phyloP scores from a whole-genome alignment of 2,797 vertebrate species.

The Prunella strophiata region DNA sequence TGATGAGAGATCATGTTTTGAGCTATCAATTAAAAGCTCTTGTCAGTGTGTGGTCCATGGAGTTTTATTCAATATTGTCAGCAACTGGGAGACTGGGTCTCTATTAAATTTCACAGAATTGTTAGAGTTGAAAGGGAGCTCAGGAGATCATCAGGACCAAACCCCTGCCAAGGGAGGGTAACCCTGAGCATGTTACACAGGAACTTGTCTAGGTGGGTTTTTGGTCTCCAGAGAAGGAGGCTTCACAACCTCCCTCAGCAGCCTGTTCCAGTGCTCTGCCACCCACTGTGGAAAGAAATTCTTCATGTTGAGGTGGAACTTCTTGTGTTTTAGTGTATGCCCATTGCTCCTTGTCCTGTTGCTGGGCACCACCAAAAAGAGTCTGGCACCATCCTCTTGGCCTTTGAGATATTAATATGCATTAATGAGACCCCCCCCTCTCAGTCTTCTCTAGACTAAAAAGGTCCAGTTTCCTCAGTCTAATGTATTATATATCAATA shows the following conservation, averaged over 20 bases:
- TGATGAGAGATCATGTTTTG: neutral
- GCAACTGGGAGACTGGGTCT: neutral
- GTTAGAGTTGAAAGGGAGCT: neutral
- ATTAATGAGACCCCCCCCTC: rapidly evolving
- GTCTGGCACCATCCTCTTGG: neutral
- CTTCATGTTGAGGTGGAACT: neutral
- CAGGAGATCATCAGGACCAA: neutral
- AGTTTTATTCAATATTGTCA: neutral
- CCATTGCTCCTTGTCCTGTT: neutral
- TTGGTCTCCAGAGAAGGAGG: neutral
- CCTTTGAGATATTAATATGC: neutral
- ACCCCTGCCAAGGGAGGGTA: neutral
- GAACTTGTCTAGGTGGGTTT: neutral
- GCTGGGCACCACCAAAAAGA: neutral
- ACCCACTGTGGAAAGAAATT: neutral
- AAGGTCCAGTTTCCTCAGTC: neutral
- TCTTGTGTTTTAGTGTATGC: neutral
- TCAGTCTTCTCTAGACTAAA: neutral
- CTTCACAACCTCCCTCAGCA: neutral
- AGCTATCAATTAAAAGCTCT: neutral
- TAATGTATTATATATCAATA: neutral
- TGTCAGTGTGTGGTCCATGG: neutral
- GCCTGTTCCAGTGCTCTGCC: neutral
- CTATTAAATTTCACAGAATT: neutral
- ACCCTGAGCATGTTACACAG: neutral